Percentiles rank a stretch among this genome's conserved stretches.
phyloP scores from a whole-genome alignment of 2,797 vertebrate genomes.

The Philypnodon macrostomus region DNA sequence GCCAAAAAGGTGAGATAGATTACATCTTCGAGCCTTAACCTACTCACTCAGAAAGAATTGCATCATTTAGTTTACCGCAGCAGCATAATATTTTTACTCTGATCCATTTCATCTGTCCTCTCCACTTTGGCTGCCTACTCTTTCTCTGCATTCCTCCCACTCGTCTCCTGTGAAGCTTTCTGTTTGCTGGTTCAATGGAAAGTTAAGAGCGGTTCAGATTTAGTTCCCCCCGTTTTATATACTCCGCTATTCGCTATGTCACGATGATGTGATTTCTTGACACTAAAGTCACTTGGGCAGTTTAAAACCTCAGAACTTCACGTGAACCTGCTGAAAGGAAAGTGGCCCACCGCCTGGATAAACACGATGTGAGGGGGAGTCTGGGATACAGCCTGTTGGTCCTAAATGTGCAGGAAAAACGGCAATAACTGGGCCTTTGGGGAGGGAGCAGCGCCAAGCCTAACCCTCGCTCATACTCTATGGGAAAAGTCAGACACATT shows the following conservation, averaged over 20 bases:
- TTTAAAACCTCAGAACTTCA: constrained; percentile 58
- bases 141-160: constrained; percentile 28
- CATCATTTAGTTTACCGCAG: constrained; percentile 43
- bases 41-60: constrained; percentile 47
- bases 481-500: constrained; percentile 28
- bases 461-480: constrained; percentile 37
- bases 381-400: constrained; percentile 52
- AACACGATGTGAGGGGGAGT: constrained; percentile 52
- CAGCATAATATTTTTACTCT: constrained; percentile 42
- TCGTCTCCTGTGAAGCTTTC: constrained; percentile 29
- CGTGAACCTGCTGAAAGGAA: constrained; percentile 65
- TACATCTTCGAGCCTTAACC: constrained; percentile 52
- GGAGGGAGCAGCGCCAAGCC: constrained; percentile 42
- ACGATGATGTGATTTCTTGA: constrained; percentile 61
- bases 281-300: constrained; percentile 38
- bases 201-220: constrained; percentile 20
- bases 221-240: constrained; percentile 17
- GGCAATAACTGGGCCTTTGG: constrained; percentile 53
- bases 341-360: constrained; percentile 59
- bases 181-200: constrained; percentile 37
- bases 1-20: constrained; percentile 54
- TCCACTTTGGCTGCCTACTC: constrained; percentile 23
- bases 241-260: constrained; percentile 34
- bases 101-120: constrained; percentile 47
- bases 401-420: constrained; percentile 57